phyloP scores from a whole-genome alignment of 2,113 vertebrate genomes.

The Strigops habroptila region DNA sequence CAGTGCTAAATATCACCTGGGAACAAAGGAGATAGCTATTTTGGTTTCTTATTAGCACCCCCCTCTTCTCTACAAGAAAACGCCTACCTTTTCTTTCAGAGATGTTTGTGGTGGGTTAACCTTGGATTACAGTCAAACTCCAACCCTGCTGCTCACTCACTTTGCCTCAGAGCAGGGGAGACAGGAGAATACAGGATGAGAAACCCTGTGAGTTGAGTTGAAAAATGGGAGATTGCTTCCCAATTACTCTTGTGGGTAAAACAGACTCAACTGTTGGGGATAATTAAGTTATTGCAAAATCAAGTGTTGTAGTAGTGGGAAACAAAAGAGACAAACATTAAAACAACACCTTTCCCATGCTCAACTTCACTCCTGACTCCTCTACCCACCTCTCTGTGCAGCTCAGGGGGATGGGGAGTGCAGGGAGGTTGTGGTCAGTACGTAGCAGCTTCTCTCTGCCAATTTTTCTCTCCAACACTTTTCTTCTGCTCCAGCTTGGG shows the following conservation, averaged over 20 bases:
- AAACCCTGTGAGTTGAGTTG: background rate
- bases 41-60: background rate
- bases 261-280: background rate
- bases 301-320: background rate
- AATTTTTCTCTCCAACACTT: background rate
- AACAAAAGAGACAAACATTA: background rate
- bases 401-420: accelerated
- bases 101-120: background rate
- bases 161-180: background rate
- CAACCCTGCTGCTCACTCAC: background rate
- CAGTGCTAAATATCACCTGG: background rate
- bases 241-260: background rate
- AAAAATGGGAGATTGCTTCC: background rate
- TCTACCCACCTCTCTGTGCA: background rate
- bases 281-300: background rate
- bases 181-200: background rate
- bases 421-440: background rate
- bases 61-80: background rate
- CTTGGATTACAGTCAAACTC: background rate
- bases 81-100: background rate
- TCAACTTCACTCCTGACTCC: background rate
- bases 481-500: background rate
- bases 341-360: background rate
- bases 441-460: background rate
- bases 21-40: background rate